Percentiles rank a stretch among this genome's conserved stretches.
Evolutionary conservation across 2,888 invertebrate species (phyloP).

Genomic region (Sphinx pinastri): DNA sequence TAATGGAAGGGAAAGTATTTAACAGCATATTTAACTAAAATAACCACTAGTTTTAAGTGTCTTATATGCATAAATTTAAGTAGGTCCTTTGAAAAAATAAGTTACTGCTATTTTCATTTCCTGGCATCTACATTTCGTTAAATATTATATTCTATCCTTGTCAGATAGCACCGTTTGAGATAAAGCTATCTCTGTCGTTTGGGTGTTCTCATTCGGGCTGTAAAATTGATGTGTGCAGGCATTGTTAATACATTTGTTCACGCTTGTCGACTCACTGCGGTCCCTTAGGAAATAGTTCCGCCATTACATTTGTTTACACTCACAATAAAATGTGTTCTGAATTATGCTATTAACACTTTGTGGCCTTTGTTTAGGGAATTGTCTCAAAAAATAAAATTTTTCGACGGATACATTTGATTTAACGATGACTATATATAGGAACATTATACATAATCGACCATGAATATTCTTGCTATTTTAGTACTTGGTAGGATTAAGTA

Average conservation of each 20-base stretch:
- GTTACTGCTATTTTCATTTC: background rate
- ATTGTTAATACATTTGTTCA: constrained; percentile 19
- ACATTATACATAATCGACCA: too few species aligned
- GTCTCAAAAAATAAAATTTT: background rate
- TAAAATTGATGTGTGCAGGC: constrained; percentile 3
- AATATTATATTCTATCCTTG: background rate
- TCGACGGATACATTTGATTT: too few species aligned
- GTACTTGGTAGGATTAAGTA: too few species aligned
- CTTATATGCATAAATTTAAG: too few species aligned
- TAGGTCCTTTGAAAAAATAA: background rate
- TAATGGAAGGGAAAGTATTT: too few species aligned
- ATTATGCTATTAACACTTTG: constrained; percentile 18
- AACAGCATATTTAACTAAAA: too few species aligned
- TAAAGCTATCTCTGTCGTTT: constrained; percentile 3
- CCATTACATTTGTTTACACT: constrained; percentile 13
- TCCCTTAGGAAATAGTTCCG: constrained; percentile 28
- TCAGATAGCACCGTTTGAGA: background rate
- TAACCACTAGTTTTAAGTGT: too few species aligned
- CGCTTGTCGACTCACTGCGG: constrained; percentile 6
- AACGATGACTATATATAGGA: too few species aligned
- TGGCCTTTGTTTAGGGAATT: background rate
- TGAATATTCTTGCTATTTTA: too few species aligned
- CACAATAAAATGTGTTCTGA: constrained; percentile 21
- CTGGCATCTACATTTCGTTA: background rate
- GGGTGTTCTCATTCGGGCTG: constrained; percentile 5